phyloP scores from a whole-genome alignment of 2,888 invertebrate genomes.

The Capitulum mitella region DNA sequence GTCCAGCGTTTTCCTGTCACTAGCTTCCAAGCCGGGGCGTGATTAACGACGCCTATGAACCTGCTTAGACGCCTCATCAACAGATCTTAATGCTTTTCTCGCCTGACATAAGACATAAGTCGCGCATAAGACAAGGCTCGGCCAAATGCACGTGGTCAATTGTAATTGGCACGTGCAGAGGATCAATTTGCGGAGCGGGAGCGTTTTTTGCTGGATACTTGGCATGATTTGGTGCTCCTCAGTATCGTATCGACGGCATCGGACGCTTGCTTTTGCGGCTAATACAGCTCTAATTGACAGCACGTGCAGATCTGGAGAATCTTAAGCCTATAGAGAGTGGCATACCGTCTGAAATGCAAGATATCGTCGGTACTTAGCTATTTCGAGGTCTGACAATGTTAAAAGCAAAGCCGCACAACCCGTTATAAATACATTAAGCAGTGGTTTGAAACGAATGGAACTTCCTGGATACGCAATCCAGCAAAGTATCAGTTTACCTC shows the following conservation, averaged over 20 bases:
- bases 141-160: neutral
- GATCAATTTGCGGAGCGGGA: neutral
- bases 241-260: neutral
- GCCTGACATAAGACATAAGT: neutral
- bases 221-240: neutral
- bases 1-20: too few species aligned
- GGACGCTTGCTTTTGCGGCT: neutral
- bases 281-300: slow-evolving; percentile 6
- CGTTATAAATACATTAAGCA: too few species aligned
- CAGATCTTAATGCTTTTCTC: neutral
- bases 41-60: too few species aligned
- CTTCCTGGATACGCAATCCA: too few species aligned
- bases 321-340: neutral
- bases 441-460: too few species aligned
- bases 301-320: neutral
- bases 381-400: too few species aligned
- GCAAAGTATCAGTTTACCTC: too few species aligned
- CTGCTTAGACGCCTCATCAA: neutral
- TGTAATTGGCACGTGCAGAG: neutral
- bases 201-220: neutral
- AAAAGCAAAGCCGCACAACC: too few species aligned
- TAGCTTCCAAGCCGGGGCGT: too few species aligned
- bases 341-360: too few species aligned
- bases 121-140: neutral
- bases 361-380: too few species aligned